Evolutionary conservation across 2,888 invertebrate species (phyloP).

Genomic region (Chromoteleia sp.): DNA sequence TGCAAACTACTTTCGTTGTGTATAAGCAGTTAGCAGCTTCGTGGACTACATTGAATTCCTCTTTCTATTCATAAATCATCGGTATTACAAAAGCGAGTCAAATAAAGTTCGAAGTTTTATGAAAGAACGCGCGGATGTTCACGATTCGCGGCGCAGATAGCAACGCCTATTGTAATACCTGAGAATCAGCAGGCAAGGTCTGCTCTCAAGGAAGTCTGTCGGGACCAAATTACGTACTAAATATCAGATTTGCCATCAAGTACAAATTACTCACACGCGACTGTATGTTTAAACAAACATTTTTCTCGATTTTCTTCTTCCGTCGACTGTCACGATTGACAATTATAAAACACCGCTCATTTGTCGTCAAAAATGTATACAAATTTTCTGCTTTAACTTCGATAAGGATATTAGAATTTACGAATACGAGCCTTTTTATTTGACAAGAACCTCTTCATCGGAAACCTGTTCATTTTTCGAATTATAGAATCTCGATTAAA

Average conservation of each 20-base stretch:
- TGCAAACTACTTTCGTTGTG: too few species aligned
- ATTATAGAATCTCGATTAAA: too few species aligned
- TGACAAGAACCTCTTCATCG: too few species aligned
- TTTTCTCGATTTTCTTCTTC: background rate
- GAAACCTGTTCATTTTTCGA: too few species aligned
- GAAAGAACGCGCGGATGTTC: slow-evolving; percentile 70
- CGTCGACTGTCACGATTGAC: background rate
- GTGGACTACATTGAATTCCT: slow-evolving; percentile 42
- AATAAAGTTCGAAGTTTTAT: slow-evolving; percentile 67
- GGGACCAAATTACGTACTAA: slow-evolving; percentile 69
- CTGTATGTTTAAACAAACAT: slow-evolving; percentile 22
- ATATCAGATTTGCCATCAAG: slow-evolving; percentile 57
- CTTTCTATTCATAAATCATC: slow-evolving; percentile 57
- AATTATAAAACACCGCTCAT: background rate
- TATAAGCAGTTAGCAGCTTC: slow-evolving; percentile 14
- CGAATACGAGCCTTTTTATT: too few species aligned
- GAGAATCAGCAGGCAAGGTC: slow-evolving; percentile 71
- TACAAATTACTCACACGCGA: slow-evolving; percentile 62
- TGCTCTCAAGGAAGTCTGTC: slow-evolving; percentile 71
- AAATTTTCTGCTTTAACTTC: background rate
- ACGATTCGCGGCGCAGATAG: slow-evolving; percentile 65
- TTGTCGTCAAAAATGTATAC: background rate
- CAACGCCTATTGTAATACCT: slow-evolving; percentile 67
- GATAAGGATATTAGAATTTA: too few species aligned
- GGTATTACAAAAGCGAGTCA: slow-evolving; percentile 54